phyloP scores from a whole-genome alignment of 2,888 invertebrate species.

The Tolmerus cingulatus region DNA sequence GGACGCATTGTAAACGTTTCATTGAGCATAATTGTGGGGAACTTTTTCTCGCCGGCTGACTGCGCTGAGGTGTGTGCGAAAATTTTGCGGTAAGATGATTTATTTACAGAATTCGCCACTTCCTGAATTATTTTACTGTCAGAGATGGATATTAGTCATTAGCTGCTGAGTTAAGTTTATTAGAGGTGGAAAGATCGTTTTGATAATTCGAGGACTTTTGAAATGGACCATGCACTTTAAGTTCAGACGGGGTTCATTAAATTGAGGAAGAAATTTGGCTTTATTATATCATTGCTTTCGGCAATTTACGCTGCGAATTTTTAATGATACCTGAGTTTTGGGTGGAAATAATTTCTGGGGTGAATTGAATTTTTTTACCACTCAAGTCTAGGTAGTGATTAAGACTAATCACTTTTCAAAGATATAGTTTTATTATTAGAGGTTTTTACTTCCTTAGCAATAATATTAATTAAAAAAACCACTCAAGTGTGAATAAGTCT shows the following conservation, averaged over 20 bases:
- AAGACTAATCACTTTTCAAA: not conserved
- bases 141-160: conserved; percentile 3
- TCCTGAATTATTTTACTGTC: not conserved
- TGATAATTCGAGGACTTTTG: not conserved
- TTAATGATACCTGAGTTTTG: not conserved
- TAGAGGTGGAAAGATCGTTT: not conserved
- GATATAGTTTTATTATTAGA: not conserved
- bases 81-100: conserved; percentile 14
- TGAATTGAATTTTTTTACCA: not conserved
- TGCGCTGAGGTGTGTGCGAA: not conserved
- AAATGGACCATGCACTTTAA: not conserved
- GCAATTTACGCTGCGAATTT: not conserved
- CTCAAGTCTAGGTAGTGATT: not conserved
- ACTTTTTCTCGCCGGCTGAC: not conserved
- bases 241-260: not conserved
- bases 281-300: not conserved
- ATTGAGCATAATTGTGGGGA: conserved; percentile 34
- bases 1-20: conserved; percentile 16
- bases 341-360: not conserved
- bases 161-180: not conserved
- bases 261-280: not conserved
- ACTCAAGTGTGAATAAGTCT: not conserved
- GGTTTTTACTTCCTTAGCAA: not conserved
- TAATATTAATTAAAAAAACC: not conserved
- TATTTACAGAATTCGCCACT: not conserved